A percentile compares a stretch with the other conserved stretches of the same genome.
These are phyloP conservation scores for Dexiosoma caninum DNA, from an alignment of 2,888 invertebrate species.

Conservation along the genomic window DNA sequence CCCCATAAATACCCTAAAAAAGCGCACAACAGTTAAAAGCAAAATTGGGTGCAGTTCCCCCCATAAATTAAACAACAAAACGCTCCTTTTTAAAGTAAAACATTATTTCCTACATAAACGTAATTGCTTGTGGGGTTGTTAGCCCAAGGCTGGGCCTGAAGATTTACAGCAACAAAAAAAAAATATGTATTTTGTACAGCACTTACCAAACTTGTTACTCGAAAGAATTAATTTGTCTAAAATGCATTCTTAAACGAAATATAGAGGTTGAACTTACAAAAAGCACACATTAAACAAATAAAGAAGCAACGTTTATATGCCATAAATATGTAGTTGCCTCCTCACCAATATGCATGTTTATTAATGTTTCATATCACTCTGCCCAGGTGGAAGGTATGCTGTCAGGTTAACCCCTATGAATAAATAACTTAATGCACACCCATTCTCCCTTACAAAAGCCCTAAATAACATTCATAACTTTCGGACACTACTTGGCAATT, in stretches of 20 bases:
- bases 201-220: not conserved
- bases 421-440: not conserved
- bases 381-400: not conserved
- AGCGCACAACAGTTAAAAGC: slow-evolving; percentile 27
- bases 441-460: not conserved
- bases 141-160: not conserved
- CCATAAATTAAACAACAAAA: slow-evolving; percentile 13
- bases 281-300: not conserved
- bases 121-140: not conserved
- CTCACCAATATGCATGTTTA: slow-evolving; percentile 20
- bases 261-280: not conserved
- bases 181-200: not conserved
- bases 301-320: slow-evolving; percentile 15
- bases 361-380: slow-evolving; percentile 18
- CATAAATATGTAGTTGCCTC: slow-evolving; percentile 15
- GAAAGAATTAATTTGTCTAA: slow-evolving; percentile 39
- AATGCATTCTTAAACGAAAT: slow-evolving; percentile 17
- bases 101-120: not conserved
- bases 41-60: slow-evolving; percentile 25
- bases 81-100: not conserved
- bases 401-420: not conserved
- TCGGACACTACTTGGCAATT: not conserved
- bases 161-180: not conserved
- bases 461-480: slow-evolving; percentile 17
- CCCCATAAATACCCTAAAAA: not conserved